Conservation (phyloP, 1,140 invertebrate species). For the Coelopa frigida region DNA sequence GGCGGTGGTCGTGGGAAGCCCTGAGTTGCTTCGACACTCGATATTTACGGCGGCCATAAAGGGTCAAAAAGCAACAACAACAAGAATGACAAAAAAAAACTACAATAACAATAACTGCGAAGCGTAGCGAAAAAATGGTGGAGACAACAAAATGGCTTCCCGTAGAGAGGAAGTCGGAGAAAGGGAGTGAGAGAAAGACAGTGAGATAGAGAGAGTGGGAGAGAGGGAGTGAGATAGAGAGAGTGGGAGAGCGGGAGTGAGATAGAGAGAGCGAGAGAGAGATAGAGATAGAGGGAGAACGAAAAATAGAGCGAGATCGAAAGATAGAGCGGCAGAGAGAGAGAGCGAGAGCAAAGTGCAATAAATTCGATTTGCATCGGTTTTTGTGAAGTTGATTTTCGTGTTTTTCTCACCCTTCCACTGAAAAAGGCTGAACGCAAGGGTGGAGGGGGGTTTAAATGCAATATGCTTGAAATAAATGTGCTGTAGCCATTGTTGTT, state of each 20-base stretch:
- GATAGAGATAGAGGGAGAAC: neutral
- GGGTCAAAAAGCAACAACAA: no score
- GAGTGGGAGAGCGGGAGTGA: neutral
- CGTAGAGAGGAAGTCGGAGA: neutral
- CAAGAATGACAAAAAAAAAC: neutral
- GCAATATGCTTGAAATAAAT: no score
- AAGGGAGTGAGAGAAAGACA: neutral
- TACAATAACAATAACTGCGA: neutral
- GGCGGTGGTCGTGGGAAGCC: no score
- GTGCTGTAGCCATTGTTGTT: no score
- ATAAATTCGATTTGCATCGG: no score
- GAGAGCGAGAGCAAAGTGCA: neutral
- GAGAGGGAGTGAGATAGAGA: neutral
- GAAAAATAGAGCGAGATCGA: neutral
- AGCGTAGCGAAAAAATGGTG: neutral
- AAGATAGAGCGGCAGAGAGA: neutral
- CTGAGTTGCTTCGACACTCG: no score
- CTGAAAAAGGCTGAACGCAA: no score
- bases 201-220: neutral
- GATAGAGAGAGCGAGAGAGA: neutral
- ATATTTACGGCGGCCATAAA: no score
- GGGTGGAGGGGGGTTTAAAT: no score
- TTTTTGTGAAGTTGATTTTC: no score
- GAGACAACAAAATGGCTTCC: no score
- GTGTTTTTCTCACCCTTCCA: no score